phyloP scores from a whole-genome alignment of 2,113 vertebrate species.

The human (Homo sapiens) region DNA sequence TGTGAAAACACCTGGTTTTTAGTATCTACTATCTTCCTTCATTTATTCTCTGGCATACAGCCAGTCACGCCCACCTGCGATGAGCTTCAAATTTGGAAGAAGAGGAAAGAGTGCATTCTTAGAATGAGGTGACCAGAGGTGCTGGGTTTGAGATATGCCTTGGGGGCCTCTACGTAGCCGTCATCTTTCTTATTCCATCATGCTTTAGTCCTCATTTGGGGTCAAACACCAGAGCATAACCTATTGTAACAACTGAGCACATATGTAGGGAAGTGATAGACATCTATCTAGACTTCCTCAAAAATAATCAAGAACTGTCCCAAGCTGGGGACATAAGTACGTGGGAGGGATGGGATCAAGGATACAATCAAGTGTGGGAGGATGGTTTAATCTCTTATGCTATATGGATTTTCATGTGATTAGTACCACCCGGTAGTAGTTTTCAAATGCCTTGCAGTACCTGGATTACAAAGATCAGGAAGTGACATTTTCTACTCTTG shows the following conservation, averaged over 20 bases:
- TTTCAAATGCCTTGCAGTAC: background rate
- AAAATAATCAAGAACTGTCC: background rate
- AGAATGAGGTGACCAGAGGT: background rate
- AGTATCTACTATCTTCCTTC: background rate
- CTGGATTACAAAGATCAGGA: background rate
- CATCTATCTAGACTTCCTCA: background rate
- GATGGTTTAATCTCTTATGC: background rate
- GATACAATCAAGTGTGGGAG: background rate
- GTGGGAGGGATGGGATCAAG: background rate
- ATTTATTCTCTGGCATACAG: background rate
- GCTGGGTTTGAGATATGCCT: background rate
- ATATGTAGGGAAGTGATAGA: background rate
- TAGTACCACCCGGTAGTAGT: background rate
- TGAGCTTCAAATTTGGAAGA: background rate
- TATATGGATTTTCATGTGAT: background rate
- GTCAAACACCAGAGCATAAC: background rate
- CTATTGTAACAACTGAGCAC: background rate
- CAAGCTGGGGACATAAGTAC: background rate
- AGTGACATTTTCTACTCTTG: background rate
- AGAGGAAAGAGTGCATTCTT: background rate
- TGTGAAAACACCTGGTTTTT: background rate
- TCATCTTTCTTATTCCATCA: background rate
- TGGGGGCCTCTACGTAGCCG: background rate
- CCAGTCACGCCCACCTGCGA: accelerated
- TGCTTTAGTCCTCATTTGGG: background rate